Evolutionary conservation across 2,888 invertebrate genomes (phyloP), one percentile per base, ranked within the genome.

Genomic region (Calliopum simillimum): DNA sequence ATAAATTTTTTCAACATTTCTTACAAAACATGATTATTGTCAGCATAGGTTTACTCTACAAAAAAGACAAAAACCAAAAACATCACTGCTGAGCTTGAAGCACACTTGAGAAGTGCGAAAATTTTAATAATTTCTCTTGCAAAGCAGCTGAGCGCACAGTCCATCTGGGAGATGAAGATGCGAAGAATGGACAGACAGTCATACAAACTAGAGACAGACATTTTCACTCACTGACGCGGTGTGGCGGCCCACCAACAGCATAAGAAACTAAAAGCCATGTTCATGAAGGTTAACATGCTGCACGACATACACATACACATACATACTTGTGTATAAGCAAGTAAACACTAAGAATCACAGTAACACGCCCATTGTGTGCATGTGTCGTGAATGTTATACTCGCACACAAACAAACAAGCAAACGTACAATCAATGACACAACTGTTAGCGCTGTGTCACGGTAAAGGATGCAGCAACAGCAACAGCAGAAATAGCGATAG

Each of bases 61-160:
- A 33, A 33, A 33, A 33, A 8, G 33, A 33, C 33, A 33, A 33
- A n/a, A 33, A 33, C 33, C 5, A 33, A 8, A 5, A 33, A 8
- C 33, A 33, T 33, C 33, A 33, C n/a, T n/a, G 33, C 8, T n/a
- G 33, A 33, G 33, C 33, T 6, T 33, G 8, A 33, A 33, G 19
- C 53, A 46, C 53, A 55, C 65, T 55, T n/a, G 23, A 58, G 67
- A 67, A 67, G 67, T 67, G 67, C 49, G 58, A 67, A 67, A 49
- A 67, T 59, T 59, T 58, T 33, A 59, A 59, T 67, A 23, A 58
- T 58, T 67, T 59, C 67, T 33, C 33, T 33, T 58, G 49, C 33
- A 8, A 25, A 56, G 66, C 64, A 51, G 64, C 63, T 49, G 14
- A 49, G 41, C 41, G 14, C 58, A 19, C 53, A 53, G 14, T 25